These are phyloP conservation scores for Aphis craccivora DNA, from an alignment of 1,140 invertebrate species.

Conservation along the genomic window DNA sequence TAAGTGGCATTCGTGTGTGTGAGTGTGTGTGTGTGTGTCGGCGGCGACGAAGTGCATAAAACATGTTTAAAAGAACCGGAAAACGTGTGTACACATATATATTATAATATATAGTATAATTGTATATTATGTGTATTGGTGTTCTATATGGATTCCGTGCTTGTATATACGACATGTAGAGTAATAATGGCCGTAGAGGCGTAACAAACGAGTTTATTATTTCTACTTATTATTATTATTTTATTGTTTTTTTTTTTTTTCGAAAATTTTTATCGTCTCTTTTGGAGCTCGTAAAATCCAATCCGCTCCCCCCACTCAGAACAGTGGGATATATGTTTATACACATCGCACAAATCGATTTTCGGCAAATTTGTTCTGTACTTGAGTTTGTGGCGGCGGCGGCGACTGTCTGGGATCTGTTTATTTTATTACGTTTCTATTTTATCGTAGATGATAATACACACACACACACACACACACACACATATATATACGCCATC, in stretches of 20 bases:
- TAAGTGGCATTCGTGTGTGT: background rate
- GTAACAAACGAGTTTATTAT: constrained; percentile 45
- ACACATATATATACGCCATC: background rate
- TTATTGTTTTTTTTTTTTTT: constrained; percentile 22
- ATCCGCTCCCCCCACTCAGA: background rate
- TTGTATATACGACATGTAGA: background rate
- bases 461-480: background rate
- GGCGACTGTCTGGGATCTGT: background rate
- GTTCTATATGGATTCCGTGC: constrained; percentile 16
- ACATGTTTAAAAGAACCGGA: constrained; percentile 48
- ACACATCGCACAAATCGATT: background rate
- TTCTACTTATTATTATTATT: constrained; percentile 32
- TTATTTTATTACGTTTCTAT: constrained; percentile 10
- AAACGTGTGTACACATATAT: constrained; percentile 19
- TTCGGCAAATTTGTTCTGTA: constrained; percentile 24
- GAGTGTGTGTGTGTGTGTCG: background rate
- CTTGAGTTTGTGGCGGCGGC: background rate
- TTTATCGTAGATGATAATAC: constrained; percentile 9
- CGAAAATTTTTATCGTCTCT: background rate
- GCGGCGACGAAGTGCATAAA: constrained; percentile 13
- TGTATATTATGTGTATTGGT: background rate
- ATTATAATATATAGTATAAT: background rate
- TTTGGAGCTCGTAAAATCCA: background rate
- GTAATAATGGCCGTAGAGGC: constrained; percentile 23
- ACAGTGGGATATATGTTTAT: background rate